Percentiles rank a stretch among this genome's conserved stretches.
phyloP scores from a whole-genome alignment of 1,140 invertebrate species.

The Bombus fervidus region DNA sequence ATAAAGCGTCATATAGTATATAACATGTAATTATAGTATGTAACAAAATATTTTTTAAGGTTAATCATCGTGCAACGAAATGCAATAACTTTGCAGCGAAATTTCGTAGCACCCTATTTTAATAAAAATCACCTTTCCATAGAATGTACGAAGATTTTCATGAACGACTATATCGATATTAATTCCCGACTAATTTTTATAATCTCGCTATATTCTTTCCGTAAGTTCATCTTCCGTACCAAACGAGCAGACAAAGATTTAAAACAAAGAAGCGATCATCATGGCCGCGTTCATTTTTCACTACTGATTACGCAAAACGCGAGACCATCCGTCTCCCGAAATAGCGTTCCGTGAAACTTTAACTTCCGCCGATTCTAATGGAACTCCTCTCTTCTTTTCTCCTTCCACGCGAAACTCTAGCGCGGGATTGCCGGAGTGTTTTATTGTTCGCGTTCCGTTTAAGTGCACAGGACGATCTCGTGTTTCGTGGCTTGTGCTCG shows the following conservation, averaged over 20 bases:
- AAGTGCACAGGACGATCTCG: conserved; percentile 45
- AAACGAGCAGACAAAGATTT: neutral
- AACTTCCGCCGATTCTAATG: conserved; percentile 34
- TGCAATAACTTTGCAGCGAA: neutral
- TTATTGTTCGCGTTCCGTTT: conserved; percentile 52
- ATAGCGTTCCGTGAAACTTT: conserved; percentile 16
- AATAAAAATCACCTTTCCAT: neutral
- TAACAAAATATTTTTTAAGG: no score
- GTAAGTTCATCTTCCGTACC: neutral
- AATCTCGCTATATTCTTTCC: no score
- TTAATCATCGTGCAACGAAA: neutral
- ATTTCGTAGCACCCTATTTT: neutral
- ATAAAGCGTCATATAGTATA: no score
- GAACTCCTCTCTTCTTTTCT: neutral
- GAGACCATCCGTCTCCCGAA: neutral
- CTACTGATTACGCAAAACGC: conserved; percentile 18
- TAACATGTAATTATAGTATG: no score
- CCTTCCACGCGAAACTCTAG: conserved; percentile 17
- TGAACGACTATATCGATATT: neutral
- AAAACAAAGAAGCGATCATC: neutral
- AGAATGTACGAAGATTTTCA: neutral
- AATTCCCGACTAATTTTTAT: no score
- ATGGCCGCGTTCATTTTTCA: no score
- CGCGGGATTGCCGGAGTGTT: conserved; percentile 31
- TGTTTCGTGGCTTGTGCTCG: conserved; percentile 23